phyloP scores from a whole-genome alignment of 2,888 invertebrate genomes.

The Tridacna crocea region DNA sequence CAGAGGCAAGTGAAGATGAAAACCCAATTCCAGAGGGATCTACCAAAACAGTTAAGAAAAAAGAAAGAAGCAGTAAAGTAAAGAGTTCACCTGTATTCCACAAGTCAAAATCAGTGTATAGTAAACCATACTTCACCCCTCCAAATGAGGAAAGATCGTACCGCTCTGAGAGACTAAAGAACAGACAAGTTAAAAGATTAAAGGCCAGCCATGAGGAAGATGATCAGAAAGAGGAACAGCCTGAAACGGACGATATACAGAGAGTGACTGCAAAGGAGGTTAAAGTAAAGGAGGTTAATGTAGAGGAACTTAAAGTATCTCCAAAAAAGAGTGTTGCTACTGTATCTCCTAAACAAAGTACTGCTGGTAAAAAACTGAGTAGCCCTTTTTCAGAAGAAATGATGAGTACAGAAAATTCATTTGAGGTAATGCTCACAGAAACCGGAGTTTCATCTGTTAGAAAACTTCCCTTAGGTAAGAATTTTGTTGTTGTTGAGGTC shows the following conservation, averaged over 20 bases:
- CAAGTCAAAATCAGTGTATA: neutral
- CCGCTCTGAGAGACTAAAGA: conserved; percentile 3
- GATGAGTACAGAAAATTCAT: neutral
- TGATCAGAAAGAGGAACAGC: neutral
- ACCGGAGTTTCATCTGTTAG: neutral
- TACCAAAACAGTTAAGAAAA: neutral
- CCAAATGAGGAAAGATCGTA: neutral
- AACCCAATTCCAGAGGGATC: neutral
- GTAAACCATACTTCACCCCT: neutral
- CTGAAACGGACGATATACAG: neutral
- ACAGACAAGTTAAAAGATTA: neutral
- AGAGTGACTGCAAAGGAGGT: too few relatives aligned
- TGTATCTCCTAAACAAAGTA: neutral
- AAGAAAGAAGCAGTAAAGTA: neutral
- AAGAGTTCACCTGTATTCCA: neutral
- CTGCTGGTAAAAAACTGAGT: neutral
- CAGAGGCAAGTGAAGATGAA: neutral
- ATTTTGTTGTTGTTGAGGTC: neutral
- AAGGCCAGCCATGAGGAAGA: neutral
- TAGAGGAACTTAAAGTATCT: neutral
- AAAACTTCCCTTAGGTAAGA: neutral
- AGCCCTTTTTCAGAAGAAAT: neutral
- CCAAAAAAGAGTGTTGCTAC: neutral
- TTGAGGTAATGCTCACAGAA: neutral
- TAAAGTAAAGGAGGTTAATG: too few relatives aligned